phyloP scores from a whole-genome alignment of 53 echinoderm and acorn worm genomes.

The Luidia sarsii region DNA sequence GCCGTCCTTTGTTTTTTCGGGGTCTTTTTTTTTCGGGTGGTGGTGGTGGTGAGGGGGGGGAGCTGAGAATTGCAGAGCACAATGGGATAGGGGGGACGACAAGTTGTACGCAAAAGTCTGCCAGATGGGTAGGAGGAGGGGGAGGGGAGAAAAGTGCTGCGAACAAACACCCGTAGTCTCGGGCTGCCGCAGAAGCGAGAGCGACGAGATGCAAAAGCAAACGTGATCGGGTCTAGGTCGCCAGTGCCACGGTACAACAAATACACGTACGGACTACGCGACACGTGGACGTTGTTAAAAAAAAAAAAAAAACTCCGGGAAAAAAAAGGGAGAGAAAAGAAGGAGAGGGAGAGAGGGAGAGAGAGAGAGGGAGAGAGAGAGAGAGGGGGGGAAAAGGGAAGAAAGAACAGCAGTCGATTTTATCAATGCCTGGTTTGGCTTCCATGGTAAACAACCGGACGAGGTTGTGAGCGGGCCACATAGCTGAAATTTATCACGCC shows the following conservation, averaged over 20 bases:
- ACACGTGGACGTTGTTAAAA: slow-evolving; percentile 76
- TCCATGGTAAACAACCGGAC: slow-evolving; percentile 78
- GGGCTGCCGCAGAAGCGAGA: slow-evolving; percentile 30
- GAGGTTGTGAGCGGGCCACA: slow-evolving; percentile 53
- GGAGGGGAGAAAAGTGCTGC: slow-evolving; percentile 64
- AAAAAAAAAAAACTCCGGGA: too few relatives aligned
- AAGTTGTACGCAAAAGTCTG: slow-evolving; percentile 51
- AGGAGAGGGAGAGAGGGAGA: too few relatives aligned
- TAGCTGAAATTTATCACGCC: slow-evolving; percentile 68
- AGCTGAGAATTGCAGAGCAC: slow-evolving; percentile 52
- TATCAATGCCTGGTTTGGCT: slow-evolving; percentile 71
- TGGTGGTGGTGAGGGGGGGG: too few relatives aligned
- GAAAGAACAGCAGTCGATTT: slow-evolving; percentile 61
- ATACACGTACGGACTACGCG: slow-evolving; percentile 70
- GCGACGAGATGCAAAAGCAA: slow-evolving; percentile 50
- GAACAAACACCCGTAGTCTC: slow-evolving; percentile 66
- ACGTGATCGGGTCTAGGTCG: slow-evolving; percentile 40
- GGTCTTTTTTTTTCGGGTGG: too few relatives aligned
- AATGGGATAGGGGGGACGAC: slow-evolving; percentile 53
- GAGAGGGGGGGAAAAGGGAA: too few relatives aligned
- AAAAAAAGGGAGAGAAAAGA: too few relatives aligned
- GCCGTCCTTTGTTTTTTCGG: slow-evolving; percentile 53
- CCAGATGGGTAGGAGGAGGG: too few relatives aligned
- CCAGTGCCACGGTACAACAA: slow-evolving; percentile 68
- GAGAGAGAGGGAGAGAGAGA: too few relatives aligned